Base-by-base conservation (phyloP, 1,140 invertebrate species). In the Papilio polyxenes region DNA sequence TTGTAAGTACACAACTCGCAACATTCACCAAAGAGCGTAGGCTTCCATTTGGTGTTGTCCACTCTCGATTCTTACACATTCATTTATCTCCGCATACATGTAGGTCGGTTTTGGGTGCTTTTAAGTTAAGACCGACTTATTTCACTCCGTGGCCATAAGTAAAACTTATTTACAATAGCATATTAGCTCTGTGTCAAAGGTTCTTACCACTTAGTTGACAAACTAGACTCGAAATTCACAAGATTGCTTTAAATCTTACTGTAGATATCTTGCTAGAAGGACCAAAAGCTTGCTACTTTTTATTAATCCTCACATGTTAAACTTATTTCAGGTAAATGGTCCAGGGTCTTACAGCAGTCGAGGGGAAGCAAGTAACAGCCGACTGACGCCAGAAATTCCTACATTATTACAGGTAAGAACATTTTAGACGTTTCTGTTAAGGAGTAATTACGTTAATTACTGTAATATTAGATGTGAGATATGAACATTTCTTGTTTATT, bases 351-450 rank as follows among this genome's bases (percentile, higher is more conserved):
- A 95, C 83, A 91, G 87, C 84, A 93, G 89, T 83, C 84, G 93
- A 91, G 93, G 93, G 9, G 93, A 94, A 81, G 86, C 92, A n/a
- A 94, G 92, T 82, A 93, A 92, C 85, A 94, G 93, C 81, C 88
- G 92, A 86, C 83, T 91, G 69, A 93, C 93, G 83, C 93, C 93
- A 9, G 93, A 94, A 81, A 93, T 94, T 84, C 93, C 93, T n/a
- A 92, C 93, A 44, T 91, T 94, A 92, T 91, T 94, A 74, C 93
- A 93, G 87, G 93, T 94, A 51, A 0, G 7, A 44, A 44, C 7
- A 86, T 81, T n/a, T 49, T 31, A 31, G 31, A 37, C 11, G 49
- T 53, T 81, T 74, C 17, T 44, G 40, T 7, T 44, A 7, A 44
- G 7, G 40, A 6, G 40, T 44, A 44, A 1, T 44, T 44, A 44